phyloP scores from a whole-genome alignment of 2,113 vertebrate genomes.

The Pterophyllum scalare region DNA sequence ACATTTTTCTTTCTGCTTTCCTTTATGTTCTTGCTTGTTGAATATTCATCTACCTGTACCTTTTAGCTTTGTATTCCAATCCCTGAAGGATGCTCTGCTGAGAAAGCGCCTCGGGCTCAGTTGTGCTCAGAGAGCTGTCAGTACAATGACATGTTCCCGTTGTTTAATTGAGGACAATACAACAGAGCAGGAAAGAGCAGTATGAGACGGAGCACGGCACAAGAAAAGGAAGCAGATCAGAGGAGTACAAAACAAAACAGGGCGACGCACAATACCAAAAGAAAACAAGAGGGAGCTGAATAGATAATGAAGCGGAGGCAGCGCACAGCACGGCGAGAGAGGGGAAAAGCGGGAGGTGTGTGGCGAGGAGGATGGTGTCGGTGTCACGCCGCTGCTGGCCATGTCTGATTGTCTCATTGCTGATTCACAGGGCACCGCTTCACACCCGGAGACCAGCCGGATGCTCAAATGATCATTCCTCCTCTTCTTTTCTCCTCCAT shows the following conservation, averaged over 20 bases:
- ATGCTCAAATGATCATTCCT: constrained; percentile 59
- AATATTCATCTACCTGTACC: constrained; percentile 60
- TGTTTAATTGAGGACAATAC: constrained; percentile 69
- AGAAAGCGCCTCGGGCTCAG: constrained; percentile 49
- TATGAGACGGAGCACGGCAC: constrained; percentile 13
- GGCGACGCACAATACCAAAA: constrained; percentile 14
- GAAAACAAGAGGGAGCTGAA: constrained; percentile 45
- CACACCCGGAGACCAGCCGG: constrained; percentile 39
- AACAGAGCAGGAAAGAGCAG: constrained; percentile 39
- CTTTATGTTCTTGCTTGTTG: constrained; percentile 37
- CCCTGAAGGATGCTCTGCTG: constrained; percentile 47
- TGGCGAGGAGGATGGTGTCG: constrained; percentile 13
- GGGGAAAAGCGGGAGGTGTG: background rate
- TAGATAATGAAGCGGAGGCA: constrained; percentile 19
- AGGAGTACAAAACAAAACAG: constrained; percentile 42
- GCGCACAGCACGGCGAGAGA: background rate
- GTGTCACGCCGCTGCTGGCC: constrained; percentile 37
- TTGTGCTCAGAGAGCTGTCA: constrained; percentile 46
- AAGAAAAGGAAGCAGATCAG: constrained; percentile 53
- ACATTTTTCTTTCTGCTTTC: constrained; percentile 1
- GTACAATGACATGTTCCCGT: constrained; percentile 43
- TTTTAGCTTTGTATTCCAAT: constrained; percentile 46
- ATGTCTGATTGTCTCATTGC: constrained; percentile 54
- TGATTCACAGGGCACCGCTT: constrained; percentile 46
- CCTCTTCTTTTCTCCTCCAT: constrained; percentile 26